These are phyloP conservation scores for Enteromius thamalakanensis DNA, from an alignment of 2,797 vertebrate genomes.

Conservation along the genomic window DNA sequence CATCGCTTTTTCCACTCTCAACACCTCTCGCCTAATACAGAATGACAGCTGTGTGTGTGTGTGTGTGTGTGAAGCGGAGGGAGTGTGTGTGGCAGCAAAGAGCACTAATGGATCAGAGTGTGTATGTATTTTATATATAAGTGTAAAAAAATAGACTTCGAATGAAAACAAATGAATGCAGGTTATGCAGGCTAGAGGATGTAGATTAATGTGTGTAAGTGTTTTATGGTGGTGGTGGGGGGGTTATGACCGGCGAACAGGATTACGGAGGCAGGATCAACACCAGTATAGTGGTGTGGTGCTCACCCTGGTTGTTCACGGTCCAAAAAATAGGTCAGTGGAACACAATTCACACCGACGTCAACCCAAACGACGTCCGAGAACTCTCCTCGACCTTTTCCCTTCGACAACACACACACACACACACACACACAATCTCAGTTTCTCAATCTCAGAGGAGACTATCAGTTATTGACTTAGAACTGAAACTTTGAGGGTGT, in stretches of 20 bases:
- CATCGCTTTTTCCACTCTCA: constrained; percentile 61
- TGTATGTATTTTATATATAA: constrained; percentile 6
- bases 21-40: constrained; percentile 63
- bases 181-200: neutral
- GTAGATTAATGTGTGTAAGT: constrained; percentile 41
- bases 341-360: constrained; percentile 70
- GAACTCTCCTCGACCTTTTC: constrained; percentile 5
- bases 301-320: constrained; percentile 72
- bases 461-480: neutral
- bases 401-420: neutral
- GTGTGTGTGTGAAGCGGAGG: constrained; percentile 40
- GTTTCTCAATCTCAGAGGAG: neutral
- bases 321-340: constrained; percentile 81
- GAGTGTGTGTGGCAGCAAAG: constrained; percentile 45
- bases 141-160: neutral
- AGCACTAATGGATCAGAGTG: constrained; percentile 7
- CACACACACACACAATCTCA: neutral
- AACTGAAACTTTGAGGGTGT: neutral
- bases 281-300: constrained; percentile 72
- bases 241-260: constrained; percentile 44
- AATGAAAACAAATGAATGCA: constrained; percentile 49
- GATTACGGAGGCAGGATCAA: constrained; percentile 76
- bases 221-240: constrained; percentile 52
- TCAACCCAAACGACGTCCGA: constrained; percentile 42
- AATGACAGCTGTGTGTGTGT: constrained; percentile 69